Conservation (phyloP, 2,888 invertebrate genomes). For the Dasysyrphus tricinctus region DNA sequence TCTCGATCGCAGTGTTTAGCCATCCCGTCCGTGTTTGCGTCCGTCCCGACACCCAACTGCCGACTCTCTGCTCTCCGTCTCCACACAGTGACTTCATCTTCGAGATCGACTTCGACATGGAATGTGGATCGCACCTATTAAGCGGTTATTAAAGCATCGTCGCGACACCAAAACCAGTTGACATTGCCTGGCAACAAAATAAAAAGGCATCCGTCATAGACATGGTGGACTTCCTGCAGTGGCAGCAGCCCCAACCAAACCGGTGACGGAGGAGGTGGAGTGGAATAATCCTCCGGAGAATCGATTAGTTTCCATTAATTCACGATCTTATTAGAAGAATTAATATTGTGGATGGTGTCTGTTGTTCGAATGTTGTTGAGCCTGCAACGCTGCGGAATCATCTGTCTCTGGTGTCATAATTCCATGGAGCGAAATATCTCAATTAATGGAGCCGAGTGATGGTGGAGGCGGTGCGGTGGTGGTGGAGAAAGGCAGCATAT, state of each 20-base stretch:
- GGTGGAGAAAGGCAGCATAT: neutral
- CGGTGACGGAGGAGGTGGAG: conserved; percentile 51
- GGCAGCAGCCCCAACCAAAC: conserved; percentile 14
- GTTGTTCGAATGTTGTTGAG: conserved; percentile 73
- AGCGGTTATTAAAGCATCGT: conserved; percentile 75
- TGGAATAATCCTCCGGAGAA: conserved; percentile 67
- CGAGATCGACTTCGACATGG: conserved; percentile 37
- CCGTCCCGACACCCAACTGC: neutral
- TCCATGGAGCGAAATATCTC: conserved; percentile 72
- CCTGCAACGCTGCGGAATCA: conserved; percentile 69
- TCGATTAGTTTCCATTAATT: conserved; percentile 76
- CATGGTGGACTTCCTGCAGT: conserved; percentile 62
- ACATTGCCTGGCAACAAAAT: conserved; percentile 52
- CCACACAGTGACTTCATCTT: neutral
- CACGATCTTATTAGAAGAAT: conserved; percentile 75
- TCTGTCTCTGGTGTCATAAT: conserved; percentile 75
- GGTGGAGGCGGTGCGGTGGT: conserved; percentile 2
- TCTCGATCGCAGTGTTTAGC: conserved; percentile 73
- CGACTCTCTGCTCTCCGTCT: neutral
- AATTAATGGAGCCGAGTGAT: conserved; percentile 55
- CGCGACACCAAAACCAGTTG: conserved; percentile 75
- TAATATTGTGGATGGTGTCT: conserved; percentile 71
- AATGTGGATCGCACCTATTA: conserved; percentile 76
- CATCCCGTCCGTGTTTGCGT: conserved; percentile 31
- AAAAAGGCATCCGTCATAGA: conserved; percentile 63